Evolutionary conservation across 2,888 invertebrate genomes (phyloP), one percentile per base, ranked within the genome.

Genomic region (Helicoverpa assulta): DNA sequence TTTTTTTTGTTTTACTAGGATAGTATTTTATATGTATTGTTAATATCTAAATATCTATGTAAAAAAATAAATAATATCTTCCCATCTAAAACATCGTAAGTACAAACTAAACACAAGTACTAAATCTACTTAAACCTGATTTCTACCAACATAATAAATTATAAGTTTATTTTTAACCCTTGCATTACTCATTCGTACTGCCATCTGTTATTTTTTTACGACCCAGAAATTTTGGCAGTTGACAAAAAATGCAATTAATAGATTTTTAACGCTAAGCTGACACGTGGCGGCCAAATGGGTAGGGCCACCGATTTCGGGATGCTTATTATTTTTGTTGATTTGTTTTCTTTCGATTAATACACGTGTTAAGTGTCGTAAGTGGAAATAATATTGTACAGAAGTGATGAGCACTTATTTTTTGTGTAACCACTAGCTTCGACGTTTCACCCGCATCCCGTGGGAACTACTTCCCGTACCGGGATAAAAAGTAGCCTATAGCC

Each of bases 221-320:
- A 70, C 72, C 73, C 82, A 80, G 85, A 84, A 85, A 80, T 88
- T 90, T 90, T 90, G 89, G 89, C 88, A 84, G 86, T 78, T 70
- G 77, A 84, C 85, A 87, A 91, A 75, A 93, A 92, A 92, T 74
- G 78, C 90, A 91, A 93, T 91, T 92, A 92, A 93, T 92, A 91
- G 89, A 90, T 86, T 80, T 74, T 84, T 83, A 85, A 88, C 87
- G 86, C 87, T 82, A 85, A 85, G 85, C 86, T 90, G 91, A 91
- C 94, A 95, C 94, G 93, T 94, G 94, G 88, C 83, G 78, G 78
- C 92, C 94, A 94, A 94, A 94, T 95, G 94, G 90, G 77, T 86
- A 86, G 82, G 81, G 86, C 78, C 84, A 85, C 85, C 84, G 84
- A 79, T 83, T 88, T 91, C 80, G 91, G 90, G 90, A 78, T 89